Evolutionary conservation across 2,113 vertebrate species (phyloP), one percentile per base, ranked within the genome.

Genomic region (Xerus inauris): DNA sequence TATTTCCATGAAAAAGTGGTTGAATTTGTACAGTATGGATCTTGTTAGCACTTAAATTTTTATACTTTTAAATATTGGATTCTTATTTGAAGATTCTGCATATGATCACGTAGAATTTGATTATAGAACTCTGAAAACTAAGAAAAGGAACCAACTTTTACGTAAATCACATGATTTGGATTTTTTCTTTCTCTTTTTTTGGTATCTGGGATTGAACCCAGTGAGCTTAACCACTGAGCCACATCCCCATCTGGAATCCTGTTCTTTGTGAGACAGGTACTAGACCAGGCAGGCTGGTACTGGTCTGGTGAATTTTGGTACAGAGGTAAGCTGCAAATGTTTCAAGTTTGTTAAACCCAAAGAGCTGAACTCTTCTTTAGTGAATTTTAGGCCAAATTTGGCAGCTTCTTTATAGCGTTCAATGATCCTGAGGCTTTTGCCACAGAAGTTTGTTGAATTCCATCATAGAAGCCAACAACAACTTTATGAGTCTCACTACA

Each of bases 61-160:
- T 45, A 76, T 6, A 40, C 83, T 72, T 97, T 94, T 32, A 77
- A 90, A 38, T 89, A 85, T 20, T 93, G 20, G 22, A 38, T 83
- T 96, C 17, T 95, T 71, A 77, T 79, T 79, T 83, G 80, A 96
- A 93, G 47, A 75, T 89, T 92, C 30, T 92, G 14, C 28, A 67
- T 79, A 51, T 59, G 76, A 72, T 76, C n/a, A 84, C 26, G 30
- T 93, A 81, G 67, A 95, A 12, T 76, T 94, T 94, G 57, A 89
- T 49, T 89, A 20, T 79, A 65, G 4, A 94, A 57, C 28, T 91
- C 49, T 91, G 85, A 90, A 40, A 85, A 71, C 35, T 77, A 40
- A 71, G n/a, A 73, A 67, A 80, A 94, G 30, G 72, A 76, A 54
- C 64, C 11, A 93, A 49, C 11, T 86, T 92, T 95, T 88, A 57